Evolutionary conservation across 2,113 vertebrate genomes (phyloP).

Genomic region (Columba janthina): DNA sequence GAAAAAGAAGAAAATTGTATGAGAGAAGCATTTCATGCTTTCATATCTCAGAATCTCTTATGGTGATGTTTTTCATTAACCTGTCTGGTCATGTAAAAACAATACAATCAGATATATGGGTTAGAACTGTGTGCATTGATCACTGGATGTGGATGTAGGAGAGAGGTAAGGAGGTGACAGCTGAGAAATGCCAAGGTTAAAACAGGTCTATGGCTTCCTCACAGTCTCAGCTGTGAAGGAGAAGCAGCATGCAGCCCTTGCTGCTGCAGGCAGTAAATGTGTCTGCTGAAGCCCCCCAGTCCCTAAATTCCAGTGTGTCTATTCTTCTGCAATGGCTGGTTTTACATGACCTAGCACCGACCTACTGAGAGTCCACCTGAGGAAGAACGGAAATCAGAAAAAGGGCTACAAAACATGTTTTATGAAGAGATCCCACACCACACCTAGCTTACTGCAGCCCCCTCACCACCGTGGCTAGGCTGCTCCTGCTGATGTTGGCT

Average conservation of each 20-base stretch:
- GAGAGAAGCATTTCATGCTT: background rate
- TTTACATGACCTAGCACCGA: background rate
- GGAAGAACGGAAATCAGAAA: background rate
- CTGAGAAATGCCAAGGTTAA: background rate
- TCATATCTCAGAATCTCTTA: background rate
- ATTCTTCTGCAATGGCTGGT: background rate
- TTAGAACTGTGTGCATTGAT: background rate
- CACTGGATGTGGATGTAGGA: accelerated
- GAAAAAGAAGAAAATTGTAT: background rate
- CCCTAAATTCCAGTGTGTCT: background rate
- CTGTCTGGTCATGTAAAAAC: background rate
- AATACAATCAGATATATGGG: background rate
- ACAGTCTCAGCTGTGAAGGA: background rate
- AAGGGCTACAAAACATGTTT: background rate
- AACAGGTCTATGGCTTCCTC: background rate
- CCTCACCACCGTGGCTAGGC: background rate
- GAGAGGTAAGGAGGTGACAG: background rate
- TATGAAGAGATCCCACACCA: background rate
- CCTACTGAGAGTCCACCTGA: background rate
- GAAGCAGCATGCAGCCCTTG: accelerated
- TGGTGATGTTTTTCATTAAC: background rate
- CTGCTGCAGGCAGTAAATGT: accelerated
- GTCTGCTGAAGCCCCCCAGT: background rate
- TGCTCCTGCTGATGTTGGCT: background rate
- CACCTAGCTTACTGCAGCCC: accelerated